phyloP scores from a whole-genome alignment of 2,797 vertebrate genomes.

The Premnoplex brunnescens region DNA sequence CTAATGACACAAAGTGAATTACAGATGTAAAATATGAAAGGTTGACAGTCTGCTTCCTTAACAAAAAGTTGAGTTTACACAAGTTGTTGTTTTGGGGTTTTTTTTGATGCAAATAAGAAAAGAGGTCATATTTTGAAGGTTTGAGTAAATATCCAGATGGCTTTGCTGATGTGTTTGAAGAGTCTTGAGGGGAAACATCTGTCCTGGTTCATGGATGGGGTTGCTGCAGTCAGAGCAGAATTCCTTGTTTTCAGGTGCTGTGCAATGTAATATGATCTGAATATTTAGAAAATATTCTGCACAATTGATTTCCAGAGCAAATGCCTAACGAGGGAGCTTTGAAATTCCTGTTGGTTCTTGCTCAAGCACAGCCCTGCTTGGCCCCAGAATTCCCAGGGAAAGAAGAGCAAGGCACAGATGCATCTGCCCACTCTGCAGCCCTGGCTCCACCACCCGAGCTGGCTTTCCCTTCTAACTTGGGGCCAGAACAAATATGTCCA shows the following conservation, averaged over 20 bases:
- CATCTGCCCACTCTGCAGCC: no score
- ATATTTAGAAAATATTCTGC: background rate
- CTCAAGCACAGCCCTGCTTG: background rate
- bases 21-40: background rate
- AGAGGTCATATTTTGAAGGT: slow-evolving; percentile 13
- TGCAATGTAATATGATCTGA: background rate
- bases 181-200: slow-evolving; percentile 59
- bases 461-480: background rate
- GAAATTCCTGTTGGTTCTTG: background rate
- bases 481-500: accelerated
- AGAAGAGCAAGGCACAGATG: background rate
- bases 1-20: background rate
- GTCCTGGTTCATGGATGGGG: slow-evolving; percentile 26
- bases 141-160: slow-evolving; percentile 55
- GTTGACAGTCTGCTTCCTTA: background rate
- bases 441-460: background rate
- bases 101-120: background rate
- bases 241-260: slow-evolving; percentile 10
- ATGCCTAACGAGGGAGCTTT: background rate
- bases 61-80: background rate
- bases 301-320: background rate
- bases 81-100: background rate
- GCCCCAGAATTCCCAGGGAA: background rate
- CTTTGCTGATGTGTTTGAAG: slow-evolving; percentile 27
- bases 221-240: background rate